Evolutionary conservation across 2,888 invertebrate genomes (phyloP), one percentile per base, ranked within the genome.

Genomic region (Cheilosia urbana): DNA sequence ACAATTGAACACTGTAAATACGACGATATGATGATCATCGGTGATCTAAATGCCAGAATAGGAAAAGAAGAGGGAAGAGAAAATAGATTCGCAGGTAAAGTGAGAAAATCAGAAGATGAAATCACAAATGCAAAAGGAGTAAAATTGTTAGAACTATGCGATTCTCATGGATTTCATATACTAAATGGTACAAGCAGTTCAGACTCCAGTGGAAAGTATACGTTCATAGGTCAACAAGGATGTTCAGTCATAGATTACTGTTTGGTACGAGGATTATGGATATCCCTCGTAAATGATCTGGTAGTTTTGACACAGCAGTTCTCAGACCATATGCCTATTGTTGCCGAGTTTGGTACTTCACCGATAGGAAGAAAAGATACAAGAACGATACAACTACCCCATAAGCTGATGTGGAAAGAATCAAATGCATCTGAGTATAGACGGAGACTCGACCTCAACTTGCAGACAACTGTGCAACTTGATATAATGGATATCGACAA

Each of bases 51-150:
- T 21, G 21, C 21, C 21, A 21, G 21, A 21, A 21, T 21, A 21
- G 21, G 21, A 21, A 21, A 21, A 2, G 63, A 49, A 9, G 63
- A 47, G 7, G 47, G 30, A 47, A 49, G 49, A 63, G 63, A 49
- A 63, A 63, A 49, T 17, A 19, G 11, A 63, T 34, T 63, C 7
- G 47, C 63, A 13, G 63, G 34, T 4, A 34, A 30, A 30, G 19
- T 63, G 15, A 47, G 63, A 15, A 63, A 63, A 47, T 63, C 47
- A 60, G n/a, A 60, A 27, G 42, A 42, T n/a, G 5, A 0, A 49
- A 49, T 34, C 5, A 30, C 5, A 34, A 49, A 63, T 30, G 9
- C 49, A 49, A 63, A 19, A 6, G 47, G 30, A 30, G 15, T 30
- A 4, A 27, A 63, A 47, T 17, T 49, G 21, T 15, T 30, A 4